phyloP scores from a whole-genome alignment of 2,888 invertebrate genomes.

The Syrista parreyssii region DNA sequence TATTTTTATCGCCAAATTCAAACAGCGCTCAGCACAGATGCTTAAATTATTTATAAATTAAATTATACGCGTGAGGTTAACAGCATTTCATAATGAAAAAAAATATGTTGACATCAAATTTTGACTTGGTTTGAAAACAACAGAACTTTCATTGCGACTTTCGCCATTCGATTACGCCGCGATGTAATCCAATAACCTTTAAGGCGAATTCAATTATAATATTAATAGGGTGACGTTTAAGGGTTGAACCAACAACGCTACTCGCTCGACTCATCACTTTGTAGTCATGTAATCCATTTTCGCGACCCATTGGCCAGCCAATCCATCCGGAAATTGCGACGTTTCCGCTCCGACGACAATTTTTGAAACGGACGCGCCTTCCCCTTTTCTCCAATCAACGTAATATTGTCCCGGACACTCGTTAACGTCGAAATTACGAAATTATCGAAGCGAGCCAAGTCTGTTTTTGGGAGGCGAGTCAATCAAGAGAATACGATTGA shows the following conservation, averaged over 20 bases:
- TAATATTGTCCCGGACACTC: not conserved
- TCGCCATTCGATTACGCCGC: not conserved
- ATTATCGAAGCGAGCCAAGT: not conserved
- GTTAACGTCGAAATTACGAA: not conserved
- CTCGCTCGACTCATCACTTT: constrained; percentile 27
- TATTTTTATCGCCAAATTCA: not conserved
- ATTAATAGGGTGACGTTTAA: not conserved
- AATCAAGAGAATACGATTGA: not conserved
- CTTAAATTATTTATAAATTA: not conserved
- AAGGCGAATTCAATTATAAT: not conserved
- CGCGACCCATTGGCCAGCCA: constrained; percentile 37
- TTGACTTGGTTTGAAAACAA: not conserved
- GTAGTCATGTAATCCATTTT: constrained; percentile 45
- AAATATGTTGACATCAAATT: not conserved
- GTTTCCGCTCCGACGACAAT: constrained; percentile 37
- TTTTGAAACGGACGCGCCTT: constrained; percentile 32
- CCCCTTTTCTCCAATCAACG: constrained; percentile 3
- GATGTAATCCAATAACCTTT: not conserved
- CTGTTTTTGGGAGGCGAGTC: not conserved
- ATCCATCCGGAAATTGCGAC: constrained; percentile 46
- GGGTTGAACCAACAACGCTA: not conserved
- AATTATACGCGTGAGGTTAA: not conserved
- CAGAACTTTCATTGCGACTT: not conserved
- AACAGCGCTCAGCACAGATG: not conserved
- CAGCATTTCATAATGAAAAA: not conserved